These are phyloP conservation scores for Calliscelio sp. DNA, from an alignment of 2,888 invertebrate species.

Conservation along the genomic window DNA sequence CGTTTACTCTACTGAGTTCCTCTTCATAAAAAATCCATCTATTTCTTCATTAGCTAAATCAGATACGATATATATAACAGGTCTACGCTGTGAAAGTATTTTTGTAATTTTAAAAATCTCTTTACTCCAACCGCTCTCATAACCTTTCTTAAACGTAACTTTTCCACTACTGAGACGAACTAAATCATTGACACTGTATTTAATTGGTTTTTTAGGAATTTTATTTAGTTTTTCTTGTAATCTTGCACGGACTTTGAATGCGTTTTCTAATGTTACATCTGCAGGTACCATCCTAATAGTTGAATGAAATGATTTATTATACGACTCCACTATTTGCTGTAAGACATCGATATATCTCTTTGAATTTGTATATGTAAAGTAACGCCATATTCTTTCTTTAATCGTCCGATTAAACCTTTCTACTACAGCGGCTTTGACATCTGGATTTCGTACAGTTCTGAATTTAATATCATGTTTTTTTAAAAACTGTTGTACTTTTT, in stretches of 20 bases:
- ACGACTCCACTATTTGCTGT: conserved; percentile 73
- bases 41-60: conserved; percentile 27
- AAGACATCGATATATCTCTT: conserved; percentile 76
- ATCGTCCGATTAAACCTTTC: conserved; percentile 60
- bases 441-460: conserved; percentile 54
- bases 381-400: conserved; percentile 66
- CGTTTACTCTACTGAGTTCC: conserved; percentile 4
- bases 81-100: conserved; percentile 2
- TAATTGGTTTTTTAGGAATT: conserved; percentile 1
- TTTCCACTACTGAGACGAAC: too few species aligned
- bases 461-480: conserved; percentile 52
- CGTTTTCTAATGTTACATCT: conserved; percentile 29
- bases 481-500: neutral
- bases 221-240: neutral
- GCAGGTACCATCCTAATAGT: conserved; percentile 34
- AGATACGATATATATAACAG: conserved; percentile 11
- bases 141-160: conserved; percentile 24
- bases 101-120: conserved; percentile 24
- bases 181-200: conserved; percentile 25
- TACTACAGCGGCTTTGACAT: conserved; percentile 48
- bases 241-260: neutral
- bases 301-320: conserved; percentile 72
- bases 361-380: conserved; percentile 47
- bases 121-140: conserved; percentile 21
- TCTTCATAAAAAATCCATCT: conserved; percentile 30